Evolutionary conservation across 2,888 invertebrate genomes (phyloP).

Genomic region (Phragmatobia fuliginosa): DNA sequence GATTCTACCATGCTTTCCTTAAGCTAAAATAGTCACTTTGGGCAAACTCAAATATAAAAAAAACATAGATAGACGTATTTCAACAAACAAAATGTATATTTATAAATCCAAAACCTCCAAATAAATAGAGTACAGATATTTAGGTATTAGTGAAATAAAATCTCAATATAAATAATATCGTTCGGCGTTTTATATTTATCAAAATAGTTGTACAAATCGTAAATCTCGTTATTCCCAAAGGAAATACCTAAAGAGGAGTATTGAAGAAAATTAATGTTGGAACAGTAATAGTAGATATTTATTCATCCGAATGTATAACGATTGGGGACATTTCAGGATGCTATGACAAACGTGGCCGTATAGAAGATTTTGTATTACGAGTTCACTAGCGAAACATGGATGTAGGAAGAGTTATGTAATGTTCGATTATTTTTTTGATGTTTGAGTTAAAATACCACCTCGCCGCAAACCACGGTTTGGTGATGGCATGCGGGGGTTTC

Average conservation of each 20-base stretch:
- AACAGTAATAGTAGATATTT: conserved; percentile 9
- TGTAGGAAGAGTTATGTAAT: conserved; percentile 8
- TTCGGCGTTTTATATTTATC: not conserved
- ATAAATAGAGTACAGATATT: not conserved
- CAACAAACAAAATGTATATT: no score
- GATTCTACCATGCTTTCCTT: no score
- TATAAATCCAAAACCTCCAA: not conserved
- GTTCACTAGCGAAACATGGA: conserved; percentile 5
- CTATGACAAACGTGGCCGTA: conserved; percentile 43
- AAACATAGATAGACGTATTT: no score
- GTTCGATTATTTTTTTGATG: not conserved
- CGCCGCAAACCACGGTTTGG: no score
- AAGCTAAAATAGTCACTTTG: no score
- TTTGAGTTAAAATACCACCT: no score
- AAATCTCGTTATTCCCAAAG: conserved; percentile 3
- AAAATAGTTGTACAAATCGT: not conserved
- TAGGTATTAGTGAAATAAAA: not conserved
- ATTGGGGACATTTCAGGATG: conserved; percentile 7
- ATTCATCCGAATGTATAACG: conserved; percentile 1
- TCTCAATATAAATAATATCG: not conserved
- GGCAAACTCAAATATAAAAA: no score
- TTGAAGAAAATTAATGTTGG: conserved; percentile 2
- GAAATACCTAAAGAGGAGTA: conserved; percentile 6
- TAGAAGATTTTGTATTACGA: conserved; percentile 16
- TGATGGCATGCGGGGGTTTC: no score